A percentile compares a stretch with the other conserved stretches of the same genome.
Evolutionary conservation across 1,140 invertebrate species (phyloP).

Genomic region (Drosophila equinoxialis): DNA sequence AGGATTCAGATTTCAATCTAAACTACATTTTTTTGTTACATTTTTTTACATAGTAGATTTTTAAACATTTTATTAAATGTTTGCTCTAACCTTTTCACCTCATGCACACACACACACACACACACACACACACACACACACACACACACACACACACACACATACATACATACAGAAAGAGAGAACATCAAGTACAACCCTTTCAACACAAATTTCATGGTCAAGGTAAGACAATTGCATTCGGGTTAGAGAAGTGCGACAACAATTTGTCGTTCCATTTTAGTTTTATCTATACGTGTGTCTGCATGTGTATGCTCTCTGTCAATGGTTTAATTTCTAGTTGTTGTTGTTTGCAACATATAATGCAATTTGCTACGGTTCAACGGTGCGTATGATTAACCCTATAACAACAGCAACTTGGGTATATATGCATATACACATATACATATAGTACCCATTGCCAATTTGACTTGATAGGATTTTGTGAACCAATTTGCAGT

Average conservation of each 20-base stretch:
- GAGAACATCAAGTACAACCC: background rate
- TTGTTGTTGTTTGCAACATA: conserved; percentile 36
- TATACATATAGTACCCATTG: too few species aligned
- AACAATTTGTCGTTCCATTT: conserved; percentile 22
- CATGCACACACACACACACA: too few species aligned
- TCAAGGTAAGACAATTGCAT: conserved; percentile 36
- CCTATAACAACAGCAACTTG: conserved; percentile 19
- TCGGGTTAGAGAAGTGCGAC: conserved; percentile 29
- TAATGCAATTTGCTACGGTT: conserved; percentile 52
- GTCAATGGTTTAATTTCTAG: background rate
- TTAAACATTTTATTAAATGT: too few species aligned
- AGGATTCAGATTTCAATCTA: too few species aligned
- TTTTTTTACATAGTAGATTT: too few species aligned
- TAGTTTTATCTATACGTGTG: background rate
- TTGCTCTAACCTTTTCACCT: too few species aligned
- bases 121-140: too few species aligned
- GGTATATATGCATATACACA: too few species aligned
- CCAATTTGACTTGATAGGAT: conserved; percentile 20
- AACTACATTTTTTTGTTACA: too few species aligned
- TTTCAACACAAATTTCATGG: conserved; percentile 46
- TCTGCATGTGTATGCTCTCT: background rate
- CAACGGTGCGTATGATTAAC: conserved; percentile 63
- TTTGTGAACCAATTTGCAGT: too few species aligned
- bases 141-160: too few species aligned
- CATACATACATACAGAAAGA: too few species aligned